A percentile compares a stretch with the other conserved stretches of the same genome.
Evolutionary conservation across 2,888 invertebrate genomes (phyloP).

Genomic region (Lissocephala sabroskyi): DNA sequence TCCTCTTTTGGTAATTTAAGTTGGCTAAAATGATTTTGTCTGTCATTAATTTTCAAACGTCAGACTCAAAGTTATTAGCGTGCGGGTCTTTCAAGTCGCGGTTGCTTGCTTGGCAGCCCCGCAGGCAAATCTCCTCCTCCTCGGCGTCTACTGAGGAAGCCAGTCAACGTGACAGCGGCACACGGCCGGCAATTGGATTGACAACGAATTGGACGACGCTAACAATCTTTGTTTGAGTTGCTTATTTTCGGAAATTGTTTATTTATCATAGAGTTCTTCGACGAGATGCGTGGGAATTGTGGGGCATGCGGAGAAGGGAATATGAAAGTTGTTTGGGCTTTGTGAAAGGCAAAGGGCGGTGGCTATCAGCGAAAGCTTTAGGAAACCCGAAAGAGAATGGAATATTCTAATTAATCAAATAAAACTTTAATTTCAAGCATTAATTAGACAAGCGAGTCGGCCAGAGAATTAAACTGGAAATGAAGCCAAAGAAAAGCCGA

Average conservation of each 20-base stretch:
- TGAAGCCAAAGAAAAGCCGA: too few relatives aligned
- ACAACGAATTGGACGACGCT: conserved; percentile 63
- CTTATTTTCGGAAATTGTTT: conserved; percentile 44
- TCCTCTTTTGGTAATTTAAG: conserved; percentile 32
- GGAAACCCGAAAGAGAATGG: too few relatives aligned
- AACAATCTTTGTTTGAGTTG: conserved; percentile 62
- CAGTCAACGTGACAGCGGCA: conserved; percentile 28
- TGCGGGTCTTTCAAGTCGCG: conserved; percentile 49
- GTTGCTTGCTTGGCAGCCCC: conserved; percentile 33
- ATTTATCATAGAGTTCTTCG: neutral
- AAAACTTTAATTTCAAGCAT: too few relatives aligned
- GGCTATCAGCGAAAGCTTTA: too few relatives aligned
- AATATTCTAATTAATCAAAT: too few relatives aligned
- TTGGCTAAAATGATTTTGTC: conserved; percentile 60
- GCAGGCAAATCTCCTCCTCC: conserved; percentile 23
- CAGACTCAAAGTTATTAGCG: conserved; percentile 55
- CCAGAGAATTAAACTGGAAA: too few relatives aligned
- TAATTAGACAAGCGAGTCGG: too few relatives aligned
- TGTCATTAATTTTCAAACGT: conserved; percentile 53
- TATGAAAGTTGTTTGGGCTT: too few relatives aligned
- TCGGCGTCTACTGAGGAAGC: conserved; percentile 47
- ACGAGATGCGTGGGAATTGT: too few relatives aligned
- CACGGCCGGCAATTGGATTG: conserved; percentile 33
- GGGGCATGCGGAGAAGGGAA: too few relatives aligned
- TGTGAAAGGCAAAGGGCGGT: too few relatives aligned